Evolutionary conservation across 2,797 vertebrate species (phyloP).

Genomic region (Tolypeutes matacus): DNA sequence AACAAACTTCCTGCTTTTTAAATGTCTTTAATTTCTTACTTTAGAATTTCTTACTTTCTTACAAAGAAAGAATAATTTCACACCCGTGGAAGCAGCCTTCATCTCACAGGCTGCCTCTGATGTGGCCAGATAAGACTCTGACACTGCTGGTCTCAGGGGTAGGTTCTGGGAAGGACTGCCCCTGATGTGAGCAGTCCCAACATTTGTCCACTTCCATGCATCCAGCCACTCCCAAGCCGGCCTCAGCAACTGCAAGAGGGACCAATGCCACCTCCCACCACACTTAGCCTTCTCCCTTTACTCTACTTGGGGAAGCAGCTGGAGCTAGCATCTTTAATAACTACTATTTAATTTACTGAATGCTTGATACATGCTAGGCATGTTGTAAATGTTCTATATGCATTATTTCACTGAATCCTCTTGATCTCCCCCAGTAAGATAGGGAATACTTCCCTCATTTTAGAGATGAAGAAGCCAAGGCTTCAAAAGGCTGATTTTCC

Average conservation of each 20-base stretch:
- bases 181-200: background rate
- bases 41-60: background rate
- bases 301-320: background rate
- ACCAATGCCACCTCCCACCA: background rate
- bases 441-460: background rate
- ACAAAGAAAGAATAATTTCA: background rate
- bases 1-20: background rate
- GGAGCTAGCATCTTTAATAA: background rate
- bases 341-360: background rate
- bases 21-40: background rate
- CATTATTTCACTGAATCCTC: background rate
- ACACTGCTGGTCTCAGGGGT: background rate
- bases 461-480: constrained; percentile 40
- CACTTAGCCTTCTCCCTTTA: background rate
- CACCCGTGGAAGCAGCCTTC: background rate
- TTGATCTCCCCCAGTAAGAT: background rate
- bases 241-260: background rate
- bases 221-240: background rate
- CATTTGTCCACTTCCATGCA: background rate
- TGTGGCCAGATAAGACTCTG: background rate
- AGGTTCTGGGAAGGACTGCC: background rate
- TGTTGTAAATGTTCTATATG: background rate
- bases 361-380: background rate
- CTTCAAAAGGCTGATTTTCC: background rate
- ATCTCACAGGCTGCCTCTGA: background rate